Evolutionary conservation across 2,888 invertebrate genomes (phyloP), one percentile per base, ranked within the genome.

Genomic region (Cancer borealis): DNA sequence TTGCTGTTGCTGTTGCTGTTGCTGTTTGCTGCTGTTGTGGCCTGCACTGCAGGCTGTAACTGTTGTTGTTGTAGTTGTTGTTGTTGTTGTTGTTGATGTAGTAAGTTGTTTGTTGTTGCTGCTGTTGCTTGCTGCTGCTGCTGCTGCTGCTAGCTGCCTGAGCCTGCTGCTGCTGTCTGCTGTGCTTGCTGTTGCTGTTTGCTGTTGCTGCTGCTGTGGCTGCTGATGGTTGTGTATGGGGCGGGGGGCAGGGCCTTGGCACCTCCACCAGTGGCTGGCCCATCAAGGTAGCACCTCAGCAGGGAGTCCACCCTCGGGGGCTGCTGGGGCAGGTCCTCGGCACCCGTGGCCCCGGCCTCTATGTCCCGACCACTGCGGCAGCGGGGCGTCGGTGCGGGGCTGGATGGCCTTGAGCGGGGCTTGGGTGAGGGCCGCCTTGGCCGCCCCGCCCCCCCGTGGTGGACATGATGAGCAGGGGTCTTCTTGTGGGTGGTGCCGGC

Each of bases 361-460:
- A 94, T 21, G 45, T 92, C 92, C 92, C 45, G 92, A 8, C 94
- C 94, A 94, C 66, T 92, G 94, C 17, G 84, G 26, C 17, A 89
- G 26, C 54, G n/a, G 84, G 14, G 91, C 93, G 2, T 88, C 66
- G 6, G 91, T 39, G 26, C 88, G 93, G 14, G 95, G 95, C 46
- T 95, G 95, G 87, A 95, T 95, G 73, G 93, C 88, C 87, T 95
- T 95, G 73, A 91, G 17, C 90, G 84, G 45, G 94, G 17, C 60
- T 94, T 94, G 30, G 93, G 93, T 1, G 93, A 93, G 66, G 66
- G 95, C 88, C 26, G 88, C 54, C 66, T 95, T 95, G 88, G 91
- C 66, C 8, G 26, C 46, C 14, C 46, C 88, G 5, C 12, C 26
- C 30, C 30, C 79, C 79, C 8, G 84, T n/a, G 26, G 88, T 54